Evolutionary conservation across 2,113 vertebrate species (phyloP), one percentile per base, ranked within the genome.

Genomic region (Trematocara variabile): DNA sequence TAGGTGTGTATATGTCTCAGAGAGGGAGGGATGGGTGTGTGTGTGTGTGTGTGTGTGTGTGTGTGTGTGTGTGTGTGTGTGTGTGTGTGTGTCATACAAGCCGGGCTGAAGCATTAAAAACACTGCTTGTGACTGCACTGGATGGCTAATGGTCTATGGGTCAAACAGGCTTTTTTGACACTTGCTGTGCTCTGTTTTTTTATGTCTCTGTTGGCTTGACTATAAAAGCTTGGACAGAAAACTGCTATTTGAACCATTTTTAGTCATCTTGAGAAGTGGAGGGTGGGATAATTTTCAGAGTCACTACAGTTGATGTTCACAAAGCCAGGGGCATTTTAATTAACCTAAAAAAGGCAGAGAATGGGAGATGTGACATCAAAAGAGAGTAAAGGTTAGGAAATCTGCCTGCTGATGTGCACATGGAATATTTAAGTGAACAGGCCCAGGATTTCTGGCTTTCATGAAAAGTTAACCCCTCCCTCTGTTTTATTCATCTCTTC

Each of bases 291-390:
- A 54, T 83, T 84, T 86, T 52, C 37, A 84, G 56, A 81, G 44
- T 55, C 41, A 41, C 20, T 80, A 25, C 20, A 14, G 89, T 70
- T 86, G 60, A 83, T 82, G 56, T 68, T 84, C 73, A 33, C 25
- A 77, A 73, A 85, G 84, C 89, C 73, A 4, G 46, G 10, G 7
- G 88, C 86, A 85, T 80, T 91, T 92, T 93, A 92, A 90, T 89
- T 73, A 90, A 87, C 68, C 78, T 55, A 88, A 88, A 91, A 90
- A 88, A 75, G 86, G 83, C 78, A 52, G 54, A 46, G 56, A 83
- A 79, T 18, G 39, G 41, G 79, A 91, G 82, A 44, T 25, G 79
- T 41, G 81, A 84, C 87, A 81, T 91, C 79, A 88, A 77, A 86
- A 80, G 82, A 83, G 68, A 82, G 88, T 52, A 84, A 90, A 94